Evolutionary conservation across 2,113 vertebrate species (phyloP).

Genomic region (Symphodus melops): DNA sequence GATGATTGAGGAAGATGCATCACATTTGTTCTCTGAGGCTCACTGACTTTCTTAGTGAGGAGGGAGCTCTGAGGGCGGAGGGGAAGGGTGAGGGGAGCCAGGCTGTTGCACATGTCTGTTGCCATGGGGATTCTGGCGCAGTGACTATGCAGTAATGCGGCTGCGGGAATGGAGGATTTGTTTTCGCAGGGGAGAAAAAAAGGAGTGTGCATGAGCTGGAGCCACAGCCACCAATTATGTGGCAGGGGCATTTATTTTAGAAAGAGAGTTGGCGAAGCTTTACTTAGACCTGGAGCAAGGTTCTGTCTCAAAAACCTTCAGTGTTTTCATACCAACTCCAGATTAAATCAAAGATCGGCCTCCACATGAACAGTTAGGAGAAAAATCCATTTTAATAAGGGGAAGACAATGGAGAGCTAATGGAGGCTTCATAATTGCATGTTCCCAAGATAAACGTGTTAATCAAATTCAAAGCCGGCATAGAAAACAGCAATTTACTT

Average conservation of each 20-base stretch:
- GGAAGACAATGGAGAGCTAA: conserved; percentile 79
- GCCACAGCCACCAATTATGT: conserved; percentile 71
- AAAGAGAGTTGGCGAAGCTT: conserved; percentile 57
- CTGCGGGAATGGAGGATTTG: conserved; percentile 75
- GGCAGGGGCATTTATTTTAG: conserved; percentile 69
- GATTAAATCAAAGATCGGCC: conserved; percentile 74
- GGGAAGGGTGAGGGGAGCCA: conserved; percentile 25
- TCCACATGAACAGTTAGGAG: conserved; percentile 57
- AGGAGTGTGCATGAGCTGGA: conserved; percentile 62
- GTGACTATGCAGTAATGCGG: conserved; percentile 81
- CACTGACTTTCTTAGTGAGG: conserved; percentile 46
- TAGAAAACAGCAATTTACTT: conserved; percentile 76
- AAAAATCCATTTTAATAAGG: conserved; percentile 80
- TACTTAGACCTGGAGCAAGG: conserved; percentile 60
- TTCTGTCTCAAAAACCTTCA: conserved; percentile 62
- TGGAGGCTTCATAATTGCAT: conserved; percentile 80
- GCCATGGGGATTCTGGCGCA: conserved; percentile 84
- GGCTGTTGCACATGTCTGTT: conserved; percentile 83
- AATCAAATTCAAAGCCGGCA: conserved; percentile 77
- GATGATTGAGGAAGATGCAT: conserved; percentile 66
- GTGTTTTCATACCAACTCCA: conserved; percentile 71
- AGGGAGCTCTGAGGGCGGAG: conserved; percentile 38
- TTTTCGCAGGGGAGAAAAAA: conserved; percentile 64
- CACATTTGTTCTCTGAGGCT: conserved; percentile 62
- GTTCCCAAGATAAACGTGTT: conserved; percentile 81